Evolutionary conservation across 2,888 invertebrate species (phyloP).

Genomic region (Petrophora chlorosata): DNA sequence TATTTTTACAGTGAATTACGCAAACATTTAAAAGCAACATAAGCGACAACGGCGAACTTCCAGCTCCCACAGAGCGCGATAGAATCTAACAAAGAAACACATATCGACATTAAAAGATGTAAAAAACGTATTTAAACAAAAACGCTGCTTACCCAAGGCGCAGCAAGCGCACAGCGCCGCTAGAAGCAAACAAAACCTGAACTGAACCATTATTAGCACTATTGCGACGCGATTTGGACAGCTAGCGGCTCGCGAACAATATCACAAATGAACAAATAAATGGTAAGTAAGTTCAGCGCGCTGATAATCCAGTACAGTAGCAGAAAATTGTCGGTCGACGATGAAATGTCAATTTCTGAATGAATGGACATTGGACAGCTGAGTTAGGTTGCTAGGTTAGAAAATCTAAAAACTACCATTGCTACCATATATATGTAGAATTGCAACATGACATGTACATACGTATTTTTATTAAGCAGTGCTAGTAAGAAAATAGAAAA

Average conservation of each 20-base stretch:
- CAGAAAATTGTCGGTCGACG: slow-evolving; percentile 17
- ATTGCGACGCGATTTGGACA: slow-evolving; percentile 35
- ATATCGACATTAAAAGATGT: slow-evolving; percentile 42
- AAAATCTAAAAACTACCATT: too few species aligned
- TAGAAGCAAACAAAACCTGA: slow-evolving; percentile 60
- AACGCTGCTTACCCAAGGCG: slow-evolving; percentile 60
- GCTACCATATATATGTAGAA: too few species aligned
- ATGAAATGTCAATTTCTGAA: too few species aligned
- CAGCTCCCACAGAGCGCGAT: slow-evolving; percentile 40
- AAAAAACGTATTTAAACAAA: slow-evolving; percentile 26
- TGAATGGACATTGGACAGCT: too few species aligned
- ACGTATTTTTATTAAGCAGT: too few species aligned
- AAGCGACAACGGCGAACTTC: slow-evolving; percentile 40
- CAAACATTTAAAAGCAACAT: slow-evolving; percentile 41
- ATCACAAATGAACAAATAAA: slow-evolving; percentile 55
- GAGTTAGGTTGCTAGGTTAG: too few species aligned
- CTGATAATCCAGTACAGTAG: slow-evolving; percentile 44
- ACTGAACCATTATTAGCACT: slow-evolving; percentile 56
- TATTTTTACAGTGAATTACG: slow-evolving; percentile 47
- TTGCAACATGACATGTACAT: too few species aligned
- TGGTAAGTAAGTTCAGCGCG: slow-evolving; percentile 39
- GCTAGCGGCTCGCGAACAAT: slow-evolving; percentile 42
- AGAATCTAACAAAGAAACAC: slow-evolving; percentile 59
- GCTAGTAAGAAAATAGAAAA: too few species aligned
- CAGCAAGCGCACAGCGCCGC: slow-evolving; percentile 62